Evolutionary conservation across 2,113 vertebrate genomes (phyloP).

Genomic region (Poecile atricapillus): DNA sequence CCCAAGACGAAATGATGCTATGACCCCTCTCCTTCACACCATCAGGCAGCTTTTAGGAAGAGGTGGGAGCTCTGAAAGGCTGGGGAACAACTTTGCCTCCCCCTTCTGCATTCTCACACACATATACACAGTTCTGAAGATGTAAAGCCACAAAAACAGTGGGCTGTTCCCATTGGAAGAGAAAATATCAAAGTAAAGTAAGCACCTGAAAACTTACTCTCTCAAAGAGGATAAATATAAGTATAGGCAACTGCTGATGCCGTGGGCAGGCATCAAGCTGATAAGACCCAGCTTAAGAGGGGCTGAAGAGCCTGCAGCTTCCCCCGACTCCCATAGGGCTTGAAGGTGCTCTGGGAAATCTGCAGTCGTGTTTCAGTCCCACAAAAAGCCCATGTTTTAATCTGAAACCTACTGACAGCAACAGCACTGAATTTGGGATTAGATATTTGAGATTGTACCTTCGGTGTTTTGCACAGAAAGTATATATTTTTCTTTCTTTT

Average conservation of each 20-base stretch:
- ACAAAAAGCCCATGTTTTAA: not conserved
- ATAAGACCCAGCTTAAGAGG: not conserved
- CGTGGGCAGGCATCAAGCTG: fast-evolving
- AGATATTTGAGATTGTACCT: not conserved
- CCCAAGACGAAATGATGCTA: not conserved
- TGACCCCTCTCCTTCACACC: not conserved
- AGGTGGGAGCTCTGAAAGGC: not conserved
- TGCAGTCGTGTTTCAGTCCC: fast-evolving
- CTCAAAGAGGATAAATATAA: not conserved
- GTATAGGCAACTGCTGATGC: not conserved
- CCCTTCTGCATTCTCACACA: not conserved
- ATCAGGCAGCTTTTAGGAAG: not conserved
- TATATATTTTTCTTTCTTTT: not conserved
- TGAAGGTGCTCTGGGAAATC: not conserved
- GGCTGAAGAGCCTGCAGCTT: not conserved
- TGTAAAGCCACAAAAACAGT: not conserved
- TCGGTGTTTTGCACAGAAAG: not conserved
- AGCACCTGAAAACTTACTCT: not conserved
- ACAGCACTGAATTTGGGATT: not conserved
- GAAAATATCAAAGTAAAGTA: not conserved
- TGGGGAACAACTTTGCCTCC: not conserved
- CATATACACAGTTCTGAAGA: not conserved
- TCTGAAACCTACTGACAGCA: not conserved
- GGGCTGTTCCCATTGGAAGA: not conserved
- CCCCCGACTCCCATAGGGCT: fast-evolving